Base-by-base conservation (phyloP, 1,140 invertebrate species). In the Apocrypta bakeri region DNA sequence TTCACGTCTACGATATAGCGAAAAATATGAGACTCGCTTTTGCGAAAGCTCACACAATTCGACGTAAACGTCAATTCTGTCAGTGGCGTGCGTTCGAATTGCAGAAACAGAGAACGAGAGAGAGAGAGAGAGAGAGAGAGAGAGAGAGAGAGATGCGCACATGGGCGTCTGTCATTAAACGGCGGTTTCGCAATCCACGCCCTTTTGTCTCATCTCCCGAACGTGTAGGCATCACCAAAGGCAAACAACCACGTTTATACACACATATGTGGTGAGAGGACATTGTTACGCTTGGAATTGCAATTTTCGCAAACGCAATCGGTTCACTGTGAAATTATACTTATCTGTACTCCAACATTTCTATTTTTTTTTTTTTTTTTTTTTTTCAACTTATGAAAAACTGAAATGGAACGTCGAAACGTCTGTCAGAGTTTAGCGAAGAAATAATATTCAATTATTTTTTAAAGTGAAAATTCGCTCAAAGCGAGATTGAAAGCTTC, bases 11-110 rank as follows among this genome's bases (percentile, higher is more conserved):
- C 64, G 27, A 66, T 25, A 27, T 27, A 66, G 27, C 9, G 64
- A 66, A 66, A 66, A 66, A 25, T 66, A 11, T 14, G 64, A 12
- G 64, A 9, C 64, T 27, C 27, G 64, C 14, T 25, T 66, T 66
- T 66, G 1, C 64, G 25, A 29, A 66, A 29, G 24, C 24, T 27
- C 14, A 24, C 21, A 29, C 64, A 29, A 27, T 14, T 66, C 64
- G 64, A 66, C 64, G 64, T 66, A 66, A 66, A 66, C 64, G 64
- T 27, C 64, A 66, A 66, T 66, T 66, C 27, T 66, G 64, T 29
- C 64, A 3, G 25, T 25, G 2, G 24, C 48, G 48, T 48, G 42
- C 14, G 7, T 56, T 56, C 21, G 21, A 56, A 56, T 21, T 17
- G n/a, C 48, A 56, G 48, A n/a, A 0, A n/a, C n/a, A n/a, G n/a